Percentiles rank a stretch among this genome's conserved stretches.
Conservation (phyloP, 2,888 invertebrate genomes). For the Pollenia griseotomentosa region DNA sequence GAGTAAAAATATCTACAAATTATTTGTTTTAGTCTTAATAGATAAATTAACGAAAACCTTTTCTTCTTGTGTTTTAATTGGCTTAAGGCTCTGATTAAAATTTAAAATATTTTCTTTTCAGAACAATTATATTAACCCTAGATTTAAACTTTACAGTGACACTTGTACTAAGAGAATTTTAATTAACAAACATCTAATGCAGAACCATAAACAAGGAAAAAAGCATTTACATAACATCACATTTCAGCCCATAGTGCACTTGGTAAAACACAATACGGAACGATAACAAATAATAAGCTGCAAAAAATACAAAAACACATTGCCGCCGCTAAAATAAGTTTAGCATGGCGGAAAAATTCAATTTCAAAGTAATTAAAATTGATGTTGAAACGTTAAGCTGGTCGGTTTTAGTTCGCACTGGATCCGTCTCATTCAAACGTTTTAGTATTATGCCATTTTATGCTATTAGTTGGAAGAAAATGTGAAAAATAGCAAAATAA, state of each 20-base stretch:
- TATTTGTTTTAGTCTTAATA: too few relatives aligned
- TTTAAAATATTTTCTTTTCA: too few relatives aligned
- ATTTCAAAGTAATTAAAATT: constrained; percentile 72
- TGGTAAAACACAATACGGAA: not conserved
- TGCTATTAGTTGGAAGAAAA: not conserved
- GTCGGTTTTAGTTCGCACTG: constrained; percentile 25
- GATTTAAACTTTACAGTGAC: too few relatives aligned
- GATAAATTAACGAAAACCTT: too few relatives aligned
- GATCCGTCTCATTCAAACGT: constrained; percentile 1
- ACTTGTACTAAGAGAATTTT: too few relatives aligned
- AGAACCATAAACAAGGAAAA: too few relatives aligned
- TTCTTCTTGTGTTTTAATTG: too few relatives aligned
- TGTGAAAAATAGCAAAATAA: constrained; percentile 13
- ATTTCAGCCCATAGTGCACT: constrained; percentile 31
- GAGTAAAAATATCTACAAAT: too few relatives aligned
- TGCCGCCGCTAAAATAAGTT: constrained; percentile 62
- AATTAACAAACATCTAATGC: too few relatives aligned
- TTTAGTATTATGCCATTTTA: constrained; percentile 5
- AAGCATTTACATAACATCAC: not conserved
- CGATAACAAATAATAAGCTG: constrained; percentile 25
- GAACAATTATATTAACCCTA: too few relatives aligned
- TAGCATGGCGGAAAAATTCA: constrained; percentile 70
- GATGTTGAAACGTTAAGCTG: constrained; percentile 70
- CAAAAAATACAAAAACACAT: not conserved
- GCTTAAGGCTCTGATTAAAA: too few relatives aligned